These are phyloP conservation scores for Sarcophilus harrisii DNA, from an alignment of 2,797 vertebrate genomes.

Conservation along the genomic window DNA sequence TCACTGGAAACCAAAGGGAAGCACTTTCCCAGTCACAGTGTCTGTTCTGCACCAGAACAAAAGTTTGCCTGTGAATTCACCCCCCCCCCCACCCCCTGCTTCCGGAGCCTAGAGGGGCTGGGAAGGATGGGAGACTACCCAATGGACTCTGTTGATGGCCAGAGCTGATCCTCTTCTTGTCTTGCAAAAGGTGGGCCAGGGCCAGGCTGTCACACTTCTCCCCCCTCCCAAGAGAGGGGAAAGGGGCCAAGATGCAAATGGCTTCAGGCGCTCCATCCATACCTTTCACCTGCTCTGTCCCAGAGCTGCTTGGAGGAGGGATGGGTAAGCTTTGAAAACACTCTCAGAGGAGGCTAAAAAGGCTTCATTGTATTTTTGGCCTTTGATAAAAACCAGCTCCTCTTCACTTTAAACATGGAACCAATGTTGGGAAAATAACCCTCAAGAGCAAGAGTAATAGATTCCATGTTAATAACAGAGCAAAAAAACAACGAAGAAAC, in stretches of 20 bases:
- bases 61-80: conserved; percentile 74
- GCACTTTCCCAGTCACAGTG: conserved; percentile 72
- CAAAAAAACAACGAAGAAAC: background rate
- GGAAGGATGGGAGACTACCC: background rate
- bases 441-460: background rate
- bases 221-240: background rate
- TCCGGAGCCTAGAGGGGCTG: conserved; percentile 69
- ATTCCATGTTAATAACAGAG: background rate
- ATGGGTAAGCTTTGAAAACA: background rate
- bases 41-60: conserved; percentile 80
- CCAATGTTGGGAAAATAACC: background rate
- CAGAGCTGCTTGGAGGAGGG: background rate
- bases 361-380: background rate
- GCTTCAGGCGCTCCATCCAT: background rate
- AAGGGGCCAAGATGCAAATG: background rate
- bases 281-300: background rate
- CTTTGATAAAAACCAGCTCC: background rate
- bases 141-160: conserved; percentile 37
- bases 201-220: background rate
- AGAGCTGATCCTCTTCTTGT: conserved; percentile 7
- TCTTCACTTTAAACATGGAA: background rate
- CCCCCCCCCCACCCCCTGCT: conserved; percentile 59
- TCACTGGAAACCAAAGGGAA: conserved; percentile 83
- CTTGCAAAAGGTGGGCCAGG: background rate
- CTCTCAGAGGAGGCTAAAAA: background rate